phyloP scores from a whole-genome alignment of 2,888 invertebrate genomes.

The Drosophila engyochracea region DNA sequence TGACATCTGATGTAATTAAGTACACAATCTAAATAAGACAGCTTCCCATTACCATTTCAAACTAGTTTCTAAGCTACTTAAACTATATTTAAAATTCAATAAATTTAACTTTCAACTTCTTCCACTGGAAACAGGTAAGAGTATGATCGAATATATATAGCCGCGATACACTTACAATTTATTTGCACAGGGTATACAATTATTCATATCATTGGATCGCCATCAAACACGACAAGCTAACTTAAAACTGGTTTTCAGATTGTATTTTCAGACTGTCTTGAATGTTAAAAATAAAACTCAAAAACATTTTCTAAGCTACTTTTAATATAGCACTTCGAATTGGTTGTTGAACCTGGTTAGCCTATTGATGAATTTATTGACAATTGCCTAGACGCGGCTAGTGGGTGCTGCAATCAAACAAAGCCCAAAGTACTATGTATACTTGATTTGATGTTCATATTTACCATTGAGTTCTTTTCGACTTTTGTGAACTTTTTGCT shows the following conservation, averaged over 20 bases:
- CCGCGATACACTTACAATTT: not conserved
- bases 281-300: slow-evolving; percentile 21
- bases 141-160: not conserved
- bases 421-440: not conserved
- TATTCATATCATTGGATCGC: not conserved
- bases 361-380: not conserved
- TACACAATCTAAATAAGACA: not conserved
- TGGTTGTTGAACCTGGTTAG: slow-evolving; percentile 3
- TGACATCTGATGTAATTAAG: not conserved
- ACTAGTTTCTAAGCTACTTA: not conserved
- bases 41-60: not conserved
- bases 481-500: slow-evolving; percentile 89
- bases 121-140: not conserved
- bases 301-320: slow-evolving; percentile 6
- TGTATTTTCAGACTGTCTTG: not conserved
- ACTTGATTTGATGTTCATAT: slow-evolving; percentile 66
- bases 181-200: not conserved
- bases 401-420: not conserved
- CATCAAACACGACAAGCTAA: not conserved
- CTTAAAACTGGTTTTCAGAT: slow-evolving; percentile 6
- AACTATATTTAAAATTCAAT: not conserved
- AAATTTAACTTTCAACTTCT: not conserved
- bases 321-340: slow-evolving; percentile 31
- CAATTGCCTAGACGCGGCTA: slow-evolving; percentile 10
- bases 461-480: slow-evolving; percentile 94